These are phyloP conservation scores for Discoglossus pictus DNA, from an alignment of 2,797 vertebrate genomes.

Conservation along the genomic window DNA sequence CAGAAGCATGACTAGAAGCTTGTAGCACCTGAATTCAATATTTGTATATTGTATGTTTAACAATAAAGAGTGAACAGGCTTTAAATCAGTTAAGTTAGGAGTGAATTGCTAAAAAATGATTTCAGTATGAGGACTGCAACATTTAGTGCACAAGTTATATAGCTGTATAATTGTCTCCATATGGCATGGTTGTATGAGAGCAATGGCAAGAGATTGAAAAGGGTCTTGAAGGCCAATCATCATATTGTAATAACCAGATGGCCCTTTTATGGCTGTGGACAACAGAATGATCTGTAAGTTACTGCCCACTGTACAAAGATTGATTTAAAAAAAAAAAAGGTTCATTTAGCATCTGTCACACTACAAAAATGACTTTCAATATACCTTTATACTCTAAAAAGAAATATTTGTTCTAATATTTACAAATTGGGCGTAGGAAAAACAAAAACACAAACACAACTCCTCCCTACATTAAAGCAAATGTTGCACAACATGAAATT, in stretches of 20 bases:
- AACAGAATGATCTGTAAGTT: background rate
- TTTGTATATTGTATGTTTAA: too few relatives aligned
- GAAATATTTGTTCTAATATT: too few relatives aligned
- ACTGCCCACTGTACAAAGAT: background rate
- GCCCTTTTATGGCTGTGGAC: background rate
- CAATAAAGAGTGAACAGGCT: too few relatives aligned
- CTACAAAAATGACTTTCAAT: background rate
- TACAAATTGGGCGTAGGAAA: too few relatives aligned
- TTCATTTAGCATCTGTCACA: background rate
- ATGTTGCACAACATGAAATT: too few relatives aligned
- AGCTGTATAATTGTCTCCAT: background rate
- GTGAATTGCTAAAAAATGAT: background rate
- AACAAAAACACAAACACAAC: too few relatives aligned
- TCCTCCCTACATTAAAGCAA: too few relatives aligned
- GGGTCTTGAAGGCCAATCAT: background rate
- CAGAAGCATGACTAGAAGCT: too few relatives aligned
- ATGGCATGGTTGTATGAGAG: background rate
- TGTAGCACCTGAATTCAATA: too few relatives aligned
- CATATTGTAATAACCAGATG: background rate
- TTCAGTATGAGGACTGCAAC: background rate
- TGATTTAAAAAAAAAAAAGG: background rate
- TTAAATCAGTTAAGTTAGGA: too few relatives aligned
- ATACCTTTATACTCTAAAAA: background rate
- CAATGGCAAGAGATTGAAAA: background rate
- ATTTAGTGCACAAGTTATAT: background rate